A percentile compares a stretch with the other conserved stretches of the same genome.
Evolutionary conservation across 1,140 invertebrate species (phyloP).

Genomic region (Drosophila bifasciata): DNA sequence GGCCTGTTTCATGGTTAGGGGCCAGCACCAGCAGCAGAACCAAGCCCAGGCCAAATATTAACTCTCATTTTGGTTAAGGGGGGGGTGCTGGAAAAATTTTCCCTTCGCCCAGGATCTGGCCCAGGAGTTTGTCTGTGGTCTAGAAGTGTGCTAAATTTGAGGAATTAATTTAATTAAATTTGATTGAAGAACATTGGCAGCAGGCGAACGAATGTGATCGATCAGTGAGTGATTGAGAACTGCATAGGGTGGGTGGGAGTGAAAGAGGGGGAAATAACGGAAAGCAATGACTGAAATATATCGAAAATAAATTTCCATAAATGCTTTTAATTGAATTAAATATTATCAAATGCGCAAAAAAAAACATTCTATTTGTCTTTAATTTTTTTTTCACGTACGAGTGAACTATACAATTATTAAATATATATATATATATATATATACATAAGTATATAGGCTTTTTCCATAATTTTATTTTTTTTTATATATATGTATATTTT

Average conservation of each 20-base stretch:
- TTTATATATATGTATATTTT: too few species aligned
- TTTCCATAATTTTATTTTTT: constrained; percentile 36
- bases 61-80: constrained; percentile 73
- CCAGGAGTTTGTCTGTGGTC: constrained; percentile 25
- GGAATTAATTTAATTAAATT: constrained; percentile 79
- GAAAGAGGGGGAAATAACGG: constrained; percentile 3
- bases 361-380: constrained; percentile 43
- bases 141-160: constrained; percentile 31
- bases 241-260: not conserved
- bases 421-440: constrained; percentile 5
- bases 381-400: constrained; percentile 49
- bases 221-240: too few species aligned
- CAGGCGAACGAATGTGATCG: constrained; percentile 38
- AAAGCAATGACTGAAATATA: constrained; percentile 1
- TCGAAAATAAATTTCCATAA: constrained; percentile 21
- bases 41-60: constrained; percentile 65
- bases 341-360: constrained; percentile 20
- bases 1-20: constrained; percentile 43
- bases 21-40: too few species aligned
- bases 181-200: constrained; percentile 62
- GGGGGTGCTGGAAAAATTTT: constrained; percentile 59
- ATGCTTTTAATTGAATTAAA: constrained; percentile 47
- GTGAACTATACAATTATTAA: constrained; percentile 32
- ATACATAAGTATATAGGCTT: not conserved
- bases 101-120: constrained; percentile 30